phyloP scores from a whole-genome alignment of 2,113 vertebrate species.

The Atractosteus spatula region DNA sequence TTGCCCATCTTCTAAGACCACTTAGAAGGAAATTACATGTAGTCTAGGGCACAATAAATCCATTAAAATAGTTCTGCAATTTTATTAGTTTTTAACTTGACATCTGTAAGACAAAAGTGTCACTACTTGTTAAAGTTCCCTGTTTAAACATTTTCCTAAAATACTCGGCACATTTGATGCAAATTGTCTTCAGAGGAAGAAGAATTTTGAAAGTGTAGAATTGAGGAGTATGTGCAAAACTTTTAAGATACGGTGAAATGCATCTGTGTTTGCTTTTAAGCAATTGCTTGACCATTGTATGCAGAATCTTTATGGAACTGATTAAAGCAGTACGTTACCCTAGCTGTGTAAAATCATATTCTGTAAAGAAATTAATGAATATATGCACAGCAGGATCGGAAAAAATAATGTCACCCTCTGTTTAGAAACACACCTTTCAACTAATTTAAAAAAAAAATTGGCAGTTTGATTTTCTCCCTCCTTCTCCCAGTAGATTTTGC shows the following conservation, averaged over 20 bases:
- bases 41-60: too few species aligned
- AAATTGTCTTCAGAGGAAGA: too few species aligned
- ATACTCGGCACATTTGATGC: too few species aligned
- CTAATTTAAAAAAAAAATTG: conserved; percentile 26
- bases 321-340: conserved; percentile 28
- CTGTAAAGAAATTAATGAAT: conserved; percentile 24
- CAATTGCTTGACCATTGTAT: conserved; percentile 11
- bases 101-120: too few species aligned
- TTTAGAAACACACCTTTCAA: conserved; percentile 31
- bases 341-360: conserved; percentile 17
- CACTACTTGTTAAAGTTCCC: too few species aligned
- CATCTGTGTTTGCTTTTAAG: conserved; percentile 5
- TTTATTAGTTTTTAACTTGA: too few species aligned
- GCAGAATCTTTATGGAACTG: conserved; percentile 7
- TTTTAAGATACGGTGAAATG: conserved; percentile 5
- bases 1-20: too few species aligned
- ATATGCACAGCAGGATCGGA: conserved; percentile 24
- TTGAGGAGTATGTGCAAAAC: too few species aligned
- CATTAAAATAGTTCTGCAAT: too few species aligned
- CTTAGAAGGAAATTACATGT: too few species aligned
- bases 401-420: conserved; percentile 18
- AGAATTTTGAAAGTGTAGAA: too few species aligned
- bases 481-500: conserved; percentile 36
- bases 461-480: conserved; percentile 18
- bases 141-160: too few species aligned